Evolutionary conservation across 1,140 invertebrate species (phyloP), one percentile per base, ranked within the genome.

Genomic region (Listronotus oregonensis): DNA sequence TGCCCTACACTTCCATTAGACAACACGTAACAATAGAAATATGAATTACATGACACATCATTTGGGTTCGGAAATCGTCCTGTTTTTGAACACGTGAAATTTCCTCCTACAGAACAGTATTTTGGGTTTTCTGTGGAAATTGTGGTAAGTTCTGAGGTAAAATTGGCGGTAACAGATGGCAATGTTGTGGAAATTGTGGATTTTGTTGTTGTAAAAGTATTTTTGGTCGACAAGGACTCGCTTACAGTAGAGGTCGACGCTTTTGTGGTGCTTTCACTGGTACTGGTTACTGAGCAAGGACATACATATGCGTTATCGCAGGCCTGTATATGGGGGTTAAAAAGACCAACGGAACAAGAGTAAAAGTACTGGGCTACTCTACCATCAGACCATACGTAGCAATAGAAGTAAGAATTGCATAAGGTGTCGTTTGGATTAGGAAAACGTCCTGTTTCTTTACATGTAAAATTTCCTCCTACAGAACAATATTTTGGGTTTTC

Each of bases 391-490:
- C 12, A 46, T 7, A 46, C 43, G n/a, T 46, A 46, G 12, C 43
- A 46, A 9, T 46, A 46, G 9, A 6, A 46, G n/a, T 46, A 46
- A 7, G 43, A 46, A 8, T 14, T 46, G 9, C 43, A 46, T 17
- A 12, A 6, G 1, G 14, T 14, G 43, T 46, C 43, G 9, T 46
- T 46, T 46, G 43, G 43, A 14, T 46, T 18, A 46, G 43, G 8
- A 46, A 46, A 46, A 3, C 43, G n/a, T 46, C 43, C 43, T 14
- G 43, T 46, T 46, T 46, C 11, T 46, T 2, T 7, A 46, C 43
- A 46, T 5, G n/a, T 46, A n/a, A 46, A 46, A 8, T 17, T 46
- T 46, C 43, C 43, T 17, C 43, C 43, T 8, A 46, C 43, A 46
- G 43, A 11, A 18, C 43, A 46, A 27, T 27, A 27, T 27, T 27